Evolutionary conservation across 1,140 invertebrate species (phyloP).

Genomic region (Palaemon carinicauda): DNA sequence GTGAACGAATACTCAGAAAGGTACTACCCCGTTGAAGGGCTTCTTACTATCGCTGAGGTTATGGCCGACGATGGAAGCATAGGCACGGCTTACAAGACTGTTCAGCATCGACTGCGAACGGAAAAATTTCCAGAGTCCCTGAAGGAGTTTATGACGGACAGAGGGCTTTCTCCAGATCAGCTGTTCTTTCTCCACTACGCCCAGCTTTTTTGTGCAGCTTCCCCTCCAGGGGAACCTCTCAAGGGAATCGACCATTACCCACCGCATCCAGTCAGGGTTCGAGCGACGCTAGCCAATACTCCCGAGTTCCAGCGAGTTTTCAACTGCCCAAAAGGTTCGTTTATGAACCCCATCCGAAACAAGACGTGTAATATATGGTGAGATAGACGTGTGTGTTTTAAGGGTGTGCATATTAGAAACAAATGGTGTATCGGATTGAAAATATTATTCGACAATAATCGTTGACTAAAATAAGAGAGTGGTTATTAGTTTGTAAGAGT

Average conservation of each 20-base stretch:
- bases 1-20: slow-evolving; percentile 11
- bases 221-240: background rate
- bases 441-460: too few species aligned
- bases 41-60: slow-evolving; percentile 30
- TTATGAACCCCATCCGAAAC: background rate
- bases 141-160: background rate
- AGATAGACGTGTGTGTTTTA: background rate
- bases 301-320: slow-evolving; percentile 24
- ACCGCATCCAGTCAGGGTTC: slow-evolving; percentile 3
- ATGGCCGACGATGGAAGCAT: slow-evolving; percentile 42
- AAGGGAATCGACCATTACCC: slow-evolving; percentile 27
- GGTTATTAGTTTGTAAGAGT: too few species aligned
- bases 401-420: too few species aligned
- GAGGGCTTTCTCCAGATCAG: slow-evolving; percentile 23
- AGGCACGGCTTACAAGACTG: slow-evolving; percentile 1
- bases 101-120: background rate
- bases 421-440: too few species aligned
- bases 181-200: slow-evolving; percentile 38
- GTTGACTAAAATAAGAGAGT: too few species aligned
- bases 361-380: slow-evolving; percentile 32
- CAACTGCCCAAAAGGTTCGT: background rate
- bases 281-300: slow-evolving; percentile 32
- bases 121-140: background rate
- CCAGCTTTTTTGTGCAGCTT: slow-evolving; percentile 27
- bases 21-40: slow-evolving; percentile 7